Base-by-base conservation (phyloP, 2,888 invertebrate species). In the Embidobia sp. region DNA sequence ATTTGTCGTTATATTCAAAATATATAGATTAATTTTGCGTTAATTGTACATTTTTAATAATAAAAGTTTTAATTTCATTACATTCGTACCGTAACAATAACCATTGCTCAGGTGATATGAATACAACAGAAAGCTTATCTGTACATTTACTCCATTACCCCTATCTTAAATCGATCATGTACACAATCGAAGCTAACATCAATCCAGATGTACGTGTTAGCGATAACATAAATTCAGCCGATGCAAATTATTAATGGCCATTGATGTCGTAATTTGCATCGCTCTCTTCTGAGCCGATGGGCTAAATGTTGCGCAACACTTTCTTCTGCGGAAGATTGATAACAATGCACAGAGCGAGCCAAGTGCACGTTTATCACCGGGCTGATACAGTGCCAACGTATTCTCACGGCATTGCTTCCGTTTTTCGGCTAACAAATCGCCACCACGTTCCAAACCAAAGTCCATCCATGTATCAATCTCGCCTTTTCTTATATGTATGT, bases 331-430 rank as follows among this genome's bases (percentile, higher is more conserved):
- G 6, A 61, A 70, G 74, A 70, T 67, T 63, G 67, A 73, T 66
- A 77, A 55, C 13, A 46, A 18, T 7, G 46, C 11, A 5, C 16
- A 10, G 11, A 27, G 49, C 55, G 46, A 51, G 37, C 13, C 10
- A 16, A 49, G 44, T 31, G 63, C 46, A 53, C 66, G 57, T 77
- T 73, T 57, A 72, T 77, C 73, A 72, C 61, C 22, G 10, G 7
- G 35, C 63, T 59, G 73, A 77, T 77, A 57, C 73, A 64, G 73
- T 48, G 77, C 69, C 51, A 69, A 73, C 73, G 63, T 51, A 76
- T 79, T 77, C 73, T 74, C 70, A 76, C 76, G 76, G 77, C 48
- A 55, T 49, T 72, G 78, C 80, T 81, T 81, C 81, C 80, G 80
- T 80, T 79, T 79, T 78, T 69, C 73, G 73, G 73, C 42, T 69